These are phyloP conservation scores for Perognathus longimembris DNA, from an alignment of 2,113 vertebrate genomes.

Conservation along the genomic window DNA sequence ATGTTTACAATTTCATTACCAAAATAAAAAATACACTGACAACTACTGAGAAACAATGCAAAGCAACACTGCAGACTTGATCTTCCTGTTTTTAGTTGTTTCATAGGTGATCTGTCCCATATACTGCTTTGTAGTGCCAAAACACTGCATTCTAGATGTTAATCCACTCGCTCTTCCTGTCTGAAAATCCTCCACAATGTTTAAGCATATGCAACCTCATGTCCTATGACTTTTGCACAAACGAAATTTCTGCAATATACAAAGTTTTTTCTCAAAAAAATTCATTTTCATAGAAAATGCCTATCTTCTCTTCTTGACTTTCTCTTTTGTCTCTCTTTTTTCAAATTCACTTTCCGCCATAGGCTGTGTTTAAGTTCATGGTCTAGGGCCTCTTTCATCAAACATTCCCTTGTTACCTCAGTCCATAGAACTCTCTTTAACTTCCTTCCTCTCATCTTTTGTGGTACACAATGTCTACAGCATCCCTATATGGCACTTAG, in stretches of 20 bases:
- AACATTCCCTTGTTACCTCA: not conserved
- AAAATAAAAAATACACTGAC: not conserved
- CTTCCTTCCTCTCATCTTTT: not conserved
- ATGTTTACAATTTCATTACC: constrained; percentile 27
- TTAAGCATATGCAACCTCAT: not conserved
- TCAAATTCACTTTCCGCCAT: constrained; percentile 8
- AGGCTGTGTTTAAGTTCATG: constrained; percentile 11
- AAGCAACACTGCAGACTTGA: not conserved
- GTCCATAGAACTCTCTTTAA: not conserved
- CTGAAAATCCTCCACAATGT: constrained; percentile 12
- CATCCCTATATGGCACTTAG: not conserved
- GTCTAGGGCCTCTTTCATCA: not conserved
- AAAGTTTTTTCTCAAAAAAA: not conserved
- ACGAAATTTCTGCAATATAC: constrained; percentile 15
- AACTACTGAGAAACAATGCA: constrained; percentile 7
- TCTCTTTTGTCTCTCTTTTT: not conserved
- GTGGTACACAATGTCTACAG: not conserved
- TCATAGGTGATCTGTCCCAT: not conserved
- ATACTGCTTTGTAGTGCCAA: not conserved
- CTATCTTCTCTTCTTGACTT: not conserved
- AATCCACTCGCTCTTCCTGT: not conserved
- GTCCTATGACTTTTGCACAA: constrained; percentile 1
- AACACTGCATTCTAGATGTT: constrained; percentile 39
- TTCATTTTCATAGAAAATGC: not conserved
- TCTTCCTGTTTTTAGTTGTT: constrained; percentile 33